Evolutionary conservation across 1,140 invertebrate species (phyloP).

Genomic region (Hermetia illucens): DNA sequence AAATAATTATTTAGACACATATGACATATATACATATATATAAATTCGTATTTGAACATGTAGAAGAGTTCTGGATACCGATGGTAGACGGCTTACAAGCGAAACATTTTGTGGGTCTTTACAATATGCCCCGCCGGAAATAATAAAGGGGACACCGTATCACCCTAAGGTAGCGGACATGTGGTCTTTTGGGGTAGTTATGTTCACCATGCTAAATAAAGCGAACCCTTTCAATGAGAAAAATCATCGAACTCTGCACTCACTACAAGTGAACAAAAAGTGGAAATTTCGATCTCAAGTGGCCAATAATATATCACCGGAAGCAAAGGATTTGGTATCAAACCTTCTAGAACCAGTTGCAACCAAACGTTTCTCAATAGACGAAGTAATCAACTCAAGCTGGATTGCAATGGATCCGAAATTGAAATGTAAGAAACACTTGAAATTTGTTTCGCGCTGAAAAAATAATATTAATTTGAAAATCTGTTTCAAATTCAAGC

Average conservation of each 20-base stretch:
- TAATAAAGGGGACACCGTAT: conserved; percentile 46
- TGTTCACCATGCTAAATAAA: conserved; percentile 61
- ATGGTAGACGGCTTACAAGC: conserved; percentile 25
- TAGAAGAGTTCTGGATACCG: background rate
- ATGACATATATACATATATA: too few relatives aligned
- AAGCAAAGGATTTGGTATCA: background rate
- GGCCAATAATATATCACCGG: background rate
- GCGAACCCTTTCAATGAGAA: conserved; percentile 68
- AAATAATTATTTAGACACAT: too few relatives aligned
- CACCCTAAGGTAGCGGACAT: conserved; percentile 46
- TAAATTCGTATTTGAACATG: background rate
- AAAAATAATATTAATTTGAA: too few relatives aligned
- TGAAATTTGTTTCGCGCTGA: too few relatives aligned
- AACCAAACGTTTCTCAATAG: conserved; percentile 39
- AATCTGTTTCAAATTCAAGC: too few relatives aligned
- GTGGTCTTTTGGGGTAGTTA: conserved; percentile 53
- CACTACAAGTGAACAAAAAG: background rate
- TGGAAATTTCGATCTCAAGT: background rate
- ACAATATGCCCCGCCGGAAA: conserved; percentile 56
- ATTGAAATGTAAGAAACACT: conserved; percentile 33
- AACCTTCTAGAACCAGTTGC: conserved; percentile 51
- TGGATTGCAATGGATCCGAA: conserved; percentile 47
- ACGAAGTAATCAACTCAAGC: conserved; percentile 35
- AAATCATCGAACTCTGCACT: conserved; percentile 34
- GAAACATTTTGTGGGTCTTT: conserved; percentile 58